Conservation (phyloP, 2,797 vertebrate genomes). For the Cryptoprocta ferox region DNA sequence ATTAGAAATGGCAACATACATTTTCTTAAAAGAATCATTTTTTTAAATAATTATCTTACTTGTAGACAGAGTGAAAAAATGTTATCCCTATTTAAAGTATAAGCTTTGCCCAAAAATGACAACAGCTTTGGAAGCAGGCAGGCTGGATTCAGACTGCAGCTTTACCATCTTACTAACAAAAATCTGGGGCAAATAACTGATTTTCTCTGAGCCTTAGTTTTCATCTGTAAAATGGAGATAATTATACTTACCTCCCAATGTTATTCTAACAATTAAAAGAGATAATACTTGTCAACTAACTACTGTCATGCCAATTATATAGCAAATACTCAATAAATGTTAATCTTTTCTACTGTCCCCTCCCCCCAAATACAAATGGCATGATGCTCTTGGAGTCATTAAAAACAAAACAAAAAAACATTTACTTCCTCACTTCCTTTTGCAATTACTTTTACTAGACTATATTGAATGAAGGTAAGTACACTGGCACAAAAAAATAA, state of each 20-base stretch:
- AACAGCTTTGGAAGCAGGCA: neutral
- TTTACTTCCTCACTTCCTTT: slow-evolving; percentile 23
- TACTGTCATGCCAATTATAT: neutral
- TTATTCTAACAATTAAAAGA: slow-evolving; percentile 56
- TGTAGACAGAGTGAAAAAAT: slow-evolving; percentile 1
- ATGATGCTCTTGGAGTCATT: slow-evolving; percentile 17
- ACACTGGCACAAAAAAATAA: slow-evolving; percentile 7
- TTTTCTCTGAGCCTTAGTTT: slow-evolving; percentile 3
- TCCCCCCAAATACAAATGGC: neutral
- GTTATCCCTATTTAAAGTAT: slow-evolving; percentile 26
- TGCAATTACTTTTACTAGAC: slow-evolving; percentile 10
- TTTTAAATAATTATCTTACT: slow-evolving; percentile 18
- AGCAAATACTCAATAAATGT: slow-evolving; percentile 36
- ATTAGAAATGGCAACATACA: slow-evolving; percentile 7
- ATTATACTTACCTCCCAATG: slow-evolving; percentile 67
- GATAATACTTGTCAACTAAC: neutral
- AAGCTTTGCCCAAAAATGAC: slow-evolving; percentile 35
- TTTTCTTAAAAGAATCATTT: slow-evolving; percentile 30
- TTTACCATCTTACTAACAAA: neutral
- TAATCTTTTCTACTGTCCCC: neutral
- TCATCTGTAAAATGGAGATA: slow-evolving; percentile 34
- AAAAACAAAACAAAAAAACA: neutral
- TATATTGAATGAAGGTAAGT: neutral
- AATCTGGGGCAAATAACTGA: neutral
- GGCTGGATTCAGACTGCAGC: neutral